Evolutionary conservation across 1,140 invertebrate genomes (phyloP).

Genomic region (Chironomus tepperi): DNA sequence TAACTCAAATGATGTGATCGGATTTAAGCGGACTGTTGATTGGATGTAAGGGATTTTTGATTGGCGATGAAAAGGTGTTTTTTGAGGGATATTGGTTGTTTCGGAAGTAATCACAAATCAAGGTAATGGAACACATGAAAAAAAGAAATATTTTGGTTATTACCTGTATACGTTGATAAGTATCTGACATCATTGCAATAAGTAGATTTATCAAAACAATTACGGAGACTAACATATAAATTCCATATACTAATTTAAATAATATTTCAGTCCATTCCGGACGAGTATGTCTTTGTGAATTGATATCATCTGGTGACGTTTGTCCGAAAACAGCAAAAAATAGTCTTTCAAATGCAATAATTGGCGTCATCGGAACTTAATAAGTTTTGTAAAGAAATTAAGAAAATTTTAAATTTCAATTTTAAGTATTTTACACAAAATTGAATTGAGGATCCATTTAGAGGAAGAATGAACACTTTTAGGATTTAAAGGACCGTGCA

Average conservation of each 20-base stretch:
- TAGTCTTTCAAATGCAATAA: slow-evolving; percentile 90
- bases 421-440: neutral
- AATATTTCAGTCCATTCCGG: slow-evolving; percentile 69
- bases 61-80: neutral
- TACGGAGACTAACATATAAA: slow-evolving; percentile 95
- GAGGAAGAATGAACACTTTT: slow-evolving; percentile 1
- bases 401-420: neutral
- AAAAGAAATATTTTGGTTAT: slow-evolving; percentile 29
- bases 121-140: slow-evolving; percentile 28
- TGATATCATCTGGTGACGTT: slow-evolving; percentile 78
- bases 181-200: slow-evolving; percentile 99
- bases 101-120: neutral
- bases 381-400: neutral
- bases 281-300: slow-evolving; percentile 53
- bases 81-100: neutral
- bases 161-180: slow-evolving; percentile 94
- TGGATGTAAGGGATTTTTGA: neutral
- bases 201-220: slow-evolving; percentile 97
- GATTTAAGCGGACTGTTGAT: slow-evolving; percentile 73
- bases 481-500: too few species aligned
- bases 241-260: slow-evolving; percentile 83
- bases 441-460: neutral
- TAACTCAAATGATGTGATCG: slow-evolving; percentile 87
- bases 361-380: slow-evolving; percentile 69
- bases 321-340: slow-evolving; percentile 98